phyloP scores from a whole-genome alignment of 1,140 invertebrate species.

The Tachypleus tridentatus region DNA sequence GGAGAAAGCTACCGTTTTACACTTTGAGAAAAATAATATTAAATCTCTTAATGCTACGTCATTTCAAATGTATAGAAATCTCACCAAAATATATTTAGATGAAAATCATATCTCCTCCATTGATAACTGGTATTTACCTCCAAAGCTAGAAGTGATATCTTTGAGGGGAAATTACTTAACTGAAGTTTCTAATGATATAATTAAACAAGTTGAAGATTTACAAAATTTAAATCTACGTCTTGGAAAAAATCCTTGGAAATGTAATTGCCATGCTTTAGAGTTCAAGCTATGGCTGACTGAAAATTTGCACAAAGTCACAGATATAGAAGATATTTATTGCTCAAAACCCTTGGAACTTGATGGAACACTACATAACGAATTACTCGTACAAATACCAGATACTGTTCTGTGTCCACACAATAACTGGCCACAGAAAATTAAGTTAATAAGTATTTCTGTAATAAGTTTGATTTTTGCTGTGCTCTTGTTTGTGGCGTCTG shows the following conservation, averaged over 20 bases:
- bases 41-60: neutral
- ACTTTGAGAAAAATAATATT: slow-evolving; percentile 10
- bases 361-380: neutral
- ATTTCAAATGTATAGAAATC: neutral
- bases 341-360: neutral
- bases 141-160: slow-evolving; percentile 3
- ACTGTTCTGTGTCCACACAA: slow-evolving; percentile 17
- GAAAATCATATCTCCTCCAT: slow-evolving; percentile 1
- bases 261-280: slow-evolving; percentile 4
- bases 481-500: slow-evolving; percentile 5
- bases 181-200: neutral
- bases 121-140: slow-evolving; percentile 6
- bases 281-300: slow-evolving; percentile 6
- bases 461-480: slow-evolving; percentile 2
- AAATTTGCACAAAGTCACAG: too few species aligned
- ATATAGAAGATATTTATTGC: neutral
- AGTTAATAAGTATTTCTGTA: neutral
- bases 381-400: slow-evolving; percentile 31
- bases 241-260: slow-evolving; percentile 5
- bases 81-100: slow-evolving; percentile 4
- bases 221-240: neutral
- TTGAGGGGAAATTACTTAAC: slow-evolving; percentile 6
- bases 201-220: slow-evolving; percentile 2
- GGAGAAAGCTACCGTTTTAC: slow-evolving; percentile 1
- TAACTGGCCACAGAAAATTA: neutral